Evolutionary conservation across 2,113 vertebrate species (phyloP).

Genomic region (Dolichotis patagonum): DNA sequence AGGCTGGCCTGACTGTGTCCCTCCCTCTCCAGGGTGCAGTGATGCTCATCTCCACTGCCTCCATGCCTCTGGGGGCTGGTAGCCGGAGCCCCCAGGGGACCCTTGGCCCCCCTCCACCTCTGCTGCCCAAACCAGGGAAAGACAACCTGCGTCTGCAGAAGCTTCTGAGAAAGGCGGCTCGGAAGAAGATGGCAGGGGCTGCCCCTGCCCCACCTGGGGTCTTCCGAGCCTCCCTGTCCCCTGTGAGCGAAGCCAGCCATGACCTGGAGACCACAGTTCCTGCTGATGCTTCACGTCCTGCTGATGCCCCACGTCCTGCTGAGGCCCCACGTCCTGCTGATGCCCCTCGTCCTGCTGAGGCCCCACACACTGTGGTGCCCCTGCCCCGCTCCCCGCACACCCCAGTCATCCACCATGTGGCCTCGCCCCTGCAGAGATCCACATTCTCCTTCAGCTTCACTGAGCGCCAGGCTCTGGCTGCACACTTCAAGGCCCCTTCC

Average conservation of each 20-base stretch:
- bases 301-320: constrained; percentile 56
- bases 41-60: constrained; percentile 90
- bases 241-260: constrained; percentile 93
- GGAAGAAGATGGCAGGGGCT: constrained; percentile 85
- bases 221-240: constrained; percentile 93
- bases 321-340: neutral
- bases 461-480: constrained; percentile 67
- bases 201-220: constrained; percentile 62
- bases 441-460: constrained; percentile 82
- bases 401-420: constrained; percentile 77
- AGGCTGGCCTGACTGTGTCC: neutral
- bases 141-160: constrained; percentile 93
- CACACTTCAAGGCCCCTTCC: constrained; percentile 74
- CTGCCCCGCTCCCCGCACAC: constrained; percentile 63
- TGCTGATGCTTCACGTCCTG: constrained; percentile 72
- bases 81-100: constrained; percentile 81
- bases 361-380: constrained; percentile 46
- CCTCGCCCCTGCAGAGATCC: constrained; percentile 84
- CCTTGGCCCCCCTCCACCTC: constrained; percentile 90
- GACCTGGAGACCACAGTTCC: constrained; percentile 87
- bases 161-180: constrained; percentile 91
- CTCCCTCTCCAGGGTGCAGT: constrained; percentile 83
- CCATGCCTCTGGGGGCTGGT: constrained; percentile 69
- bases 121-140: constrained; percentile 93
- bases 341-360: constrained; percentile 61